phyloP scores from a whole-genome alignment of 1,140 invertebrate genomes.

The Drosophila orosa region DNA sequence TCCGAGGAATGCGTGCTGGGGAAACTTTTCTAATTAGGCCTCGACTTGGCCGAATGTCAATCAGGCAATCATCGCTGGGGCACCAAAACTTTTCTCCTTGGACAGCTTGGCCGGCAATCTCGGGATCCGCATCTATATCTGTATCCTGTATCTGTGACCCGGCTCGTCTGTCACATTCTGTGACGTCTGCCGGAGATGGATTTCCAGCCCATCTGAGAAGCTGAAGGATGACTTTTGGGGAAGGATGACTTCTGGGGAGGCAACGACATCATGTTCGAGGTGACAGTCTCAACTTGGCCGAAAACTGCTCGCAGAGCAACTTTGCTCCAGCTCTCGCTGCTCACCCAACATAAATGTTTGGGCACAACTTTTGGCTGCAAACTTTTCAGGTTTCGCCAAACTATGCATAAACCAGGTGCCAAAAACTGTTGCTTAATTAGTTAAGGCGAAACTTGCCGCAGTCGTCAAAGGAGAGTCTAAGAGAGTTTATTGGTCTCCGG shows the following conservation, averaged over 20 bases:
- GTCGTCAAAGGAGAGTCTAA: constrained; percentile 8
- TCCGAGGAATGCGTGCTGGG: constrained; percentile 31
- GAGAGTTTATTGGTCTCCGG: constrained; percentile 35
- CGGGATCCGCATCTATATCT: background rate
- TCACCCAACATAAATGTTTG: constrained; percentile 25
- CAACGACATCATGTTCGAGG: constrained; percentile 7
- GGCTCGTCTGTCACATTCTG: constrained; percentile 44
- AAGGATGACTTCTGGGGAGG: constrained; percentile 2
- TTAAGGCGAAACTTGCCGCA: constrained; percentile 25
- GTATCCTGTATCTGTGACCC: constrained; percentile 26
- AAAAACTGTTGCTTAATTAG: constrained; percentile 68
- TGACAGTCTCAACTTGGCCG: constrained; percentile 31
- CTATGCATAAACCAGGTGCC: constrained; percentile 59
- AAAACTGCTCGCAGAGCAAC: constrained; percentile 12
- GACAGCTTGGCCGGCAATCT: constrained; percentile 29
- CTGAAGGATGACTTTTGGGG: constrained; percentile 6
- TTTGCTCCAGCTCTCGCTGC: constrained; percentile 11
- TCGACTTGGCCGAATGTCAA: constrained; percentile 56
- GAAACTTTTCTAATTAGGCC: constrained; percentile 78
- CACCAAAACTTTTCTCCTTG: constrained; percentile 47
- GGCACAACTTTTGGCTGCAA: constrained; percentile 52
- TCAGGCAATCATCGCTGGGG: constrained; percentile 43
- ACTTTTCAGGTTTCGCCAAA: constrained; percentile 47
- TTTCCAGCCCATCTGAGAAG: background rate
- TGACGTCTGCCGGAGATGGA: constrained; percentile 15